Evolutionary conservation across 2,888 invertebrate species (phyloP), one percentile per base, ranked within the genome.

Genomic region (Tenthredo scrophulariae): DNA sequence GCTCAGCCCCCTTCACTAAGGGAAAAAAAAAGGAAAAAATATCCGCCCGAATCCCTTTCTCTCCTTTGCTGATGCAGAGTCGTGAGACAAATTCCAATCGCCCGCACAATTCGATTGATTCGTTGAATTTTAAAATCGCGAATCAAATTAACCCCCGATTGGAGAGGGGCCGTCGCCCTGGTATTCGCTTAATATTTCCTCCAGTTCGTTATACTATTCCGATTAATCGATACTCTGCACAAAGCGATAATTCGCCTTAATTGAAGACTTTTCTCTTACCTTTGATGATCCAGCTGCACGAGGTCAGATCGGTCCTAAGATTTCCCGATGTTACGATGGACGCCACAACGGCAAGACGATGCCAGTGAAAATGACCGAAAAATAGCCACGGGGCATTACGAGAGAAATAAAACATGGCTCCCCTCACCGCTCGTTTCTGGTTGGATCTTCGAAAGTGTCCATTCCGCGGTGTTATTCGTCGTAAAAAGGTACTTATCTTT

Each of bases 101-200:
- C 50, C 54, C 54, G 82, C 84, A 54, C 15, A 37, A 84, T 84
- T 58, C 67, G 88, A 89, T 89, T 88, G 89, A 87, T 87, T 89
- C 89, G 88, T 90, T 90, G 89, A 89, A 89, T 89, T 90, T 90
- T 87, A 87, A 90, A 89, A 89, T 89, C 85, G 87, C 88, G 85
- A 72, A 83, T 83, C 33, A 50, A 70, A 84, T 75, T 67, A 85
- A 40, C 74, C 65, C 29, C 29, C 67, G 40, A 62, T 62, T 43
- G 67, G 13, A 67, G 18, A 7, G 72, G 40, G 72, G 72, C 4
- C n/a, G 2, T 46, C 46, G 13, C 4, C 18, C 15, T 50, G 75
- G 75, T 46, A 22, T 29, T 22, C 46, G n/a, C 62, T 62, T 22
- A 62, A 26, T 62, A 22, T 62, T 26, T 18, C 15, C 13, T 15